Evolutionary conservation across 2,888 invertebrate species (phyloP).

Genomic region (Endotricha flammealis): DNA sequence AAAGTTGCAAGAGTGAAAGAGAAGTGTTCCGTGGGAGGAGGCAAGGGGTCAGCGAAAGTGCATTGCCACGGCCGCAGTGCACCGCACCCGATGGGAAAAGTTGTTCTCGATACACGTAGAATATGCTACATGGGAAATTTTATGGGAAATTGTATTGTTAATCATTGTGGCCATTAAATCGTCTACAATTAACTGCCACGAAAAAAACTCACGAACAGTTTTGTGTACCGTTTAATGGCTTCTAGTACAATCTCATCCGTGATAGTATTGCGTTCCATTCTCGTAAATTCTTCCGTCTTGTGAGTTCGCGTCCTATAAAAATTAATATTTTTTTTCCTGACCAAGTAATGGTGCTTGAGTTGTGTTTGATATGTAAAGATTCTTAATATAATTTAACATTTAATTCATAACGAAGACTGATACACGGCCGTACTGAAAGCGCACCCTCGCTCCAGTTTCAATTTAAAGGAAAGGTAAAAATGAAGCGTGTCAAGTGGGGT

Average conservation of each 20-base stretch:
- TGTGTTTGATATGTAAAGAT: slow-evolving; percentile 6
- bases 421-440: slow-evolving; percentile 43
- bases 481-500: slow-evolving; percentile 72
- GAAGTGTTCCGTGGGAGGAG: slow-evolving; percentile 64
- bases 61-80: slow-evolving; percentile 72
- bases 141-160: slow-evolving; percentile 34
- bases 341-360: too few species aligned
- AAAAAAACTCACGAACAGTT: slow-evolving; percentile 8
- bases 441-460: slow-evolving; percentile 56
- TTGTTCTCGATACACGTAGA: slow-evolving; percentile 52
- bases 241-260: background rate
- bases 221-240: background rate
- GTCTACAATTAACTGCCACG: slow-evolving; percentile 2
- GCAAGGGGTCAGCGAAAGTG: slow-evolving; percentile 77
- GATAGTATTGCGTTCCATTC: too few species aligned
- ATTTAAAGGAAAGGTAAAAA: slow-evolving; percentile 69
- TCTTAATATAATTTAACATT: slow-evolving; percentile 31
- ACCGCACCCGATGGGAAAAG: slow-evolving; percentile 70
- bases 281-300: too few species aligned
- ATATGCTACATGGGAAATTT: slow-evolving; percentile 53
- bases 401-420: slow-evolving; percentile 49
- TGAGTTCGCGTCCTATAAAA: too few species aligned
- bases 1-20: slow-evolving; percentile 55
- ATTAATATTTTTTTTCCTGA: too few species aligned
- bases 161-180: slow-evolving; percentile 11